phyloP scores from a whole-genome alignment of 2,797 vertebrate genomes.

The Acanthornis magna region DNA sequence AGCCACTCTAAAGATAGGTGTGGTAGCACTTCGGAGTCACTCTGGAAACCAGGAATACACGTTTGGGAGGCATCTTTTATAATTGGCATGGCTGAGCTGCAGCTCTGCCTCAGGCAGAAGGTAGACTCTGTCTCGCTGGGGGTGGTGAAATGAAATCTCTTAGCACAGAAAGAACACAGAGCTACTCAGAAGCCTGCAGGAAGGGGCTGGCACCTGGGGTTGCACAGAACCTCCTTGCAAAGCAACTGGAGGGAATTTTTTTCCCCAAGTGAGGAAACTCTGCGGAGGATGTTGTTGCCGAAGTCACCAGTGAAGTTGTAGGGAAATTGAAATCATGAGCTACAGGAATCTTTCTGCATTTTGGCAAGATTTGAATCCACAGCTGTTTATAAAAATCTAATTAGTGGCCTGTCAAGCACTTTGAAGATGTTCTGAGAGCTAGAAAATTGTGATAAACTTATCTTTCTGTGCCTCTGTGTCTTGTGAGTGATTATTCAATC shows the following conservation, averaged over 20 bases:
- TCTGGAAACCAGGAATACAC: constrained; percentile 63
- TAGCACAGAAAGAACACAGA: not conserved
- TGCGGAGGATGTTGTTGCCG: not conserved
- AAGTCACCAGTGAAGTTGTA: not conserved
- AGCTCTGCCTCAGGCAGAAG: constrained; percentile 51
- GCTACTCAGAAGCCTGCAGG: not conserved
- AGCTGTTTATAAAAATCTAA: constrained; percentile 32
- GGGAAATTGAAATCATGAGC: not conserved
- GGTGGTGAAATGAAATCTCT: constrained; percentile 45
- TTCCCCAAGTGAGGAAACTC: not conserved
- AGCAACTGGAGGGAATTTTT: not conserved
- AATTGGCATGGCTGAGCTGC: constrained; percentile 54
- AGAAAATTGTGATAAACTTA: constrained; percentile 33
- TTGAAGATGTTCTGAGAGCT: constrained; percentile 26
- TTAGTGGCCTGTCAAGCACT: constrained; percentile 29
- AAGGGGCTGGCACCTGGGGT: not conserved
- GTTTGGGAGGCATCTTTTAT: constrained; percentile 61
- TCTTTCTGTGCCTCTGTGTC: not conserved
- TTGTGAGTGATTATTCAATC: constrained; percentile 6
- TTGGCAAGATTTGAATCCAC: not conserved
- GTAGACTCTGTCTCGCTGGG: constrained; percentile 8
- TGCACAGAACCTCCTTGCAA: not conserved
- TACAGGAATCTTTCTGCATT: not conserved
- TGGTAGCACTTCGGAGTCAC: constrained; percentile 32
- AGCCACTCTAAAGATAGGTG: constrained; percentile 25